Evolutionary conservation across 1,140 invertebrate species (phyloP).

Genomic region (Drosophila arawakana): DNA sequence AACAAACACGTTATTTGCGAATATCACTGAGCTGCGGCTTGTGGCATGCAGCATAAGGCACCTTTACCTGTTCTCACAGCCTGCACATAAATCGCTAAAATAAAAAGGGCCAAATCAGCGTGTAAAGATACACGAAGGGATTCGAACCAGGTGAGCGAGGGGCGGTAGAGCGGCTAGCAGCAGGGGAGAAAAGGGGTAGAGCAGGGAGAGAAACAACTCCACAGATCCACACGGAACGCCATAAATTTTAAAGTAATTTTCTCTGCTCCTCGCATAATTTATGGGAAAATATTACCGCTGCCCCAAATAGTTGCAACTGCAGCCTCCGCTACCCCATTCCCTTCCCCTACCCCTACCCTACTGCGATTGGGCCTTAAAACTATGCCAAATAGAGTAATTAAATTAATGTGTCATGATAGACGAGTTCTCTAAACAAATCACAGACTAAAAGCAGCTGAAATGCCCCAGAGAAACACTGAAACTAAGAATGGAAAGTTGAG

Average conservation of each 20-base stretch:
- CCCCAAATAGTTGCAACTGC: slow-evolving; percentile 57
- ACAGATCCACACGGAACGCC: slow-evolving; percentile 32
- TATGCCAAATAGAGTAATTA: slow-evolving; percentile 74
- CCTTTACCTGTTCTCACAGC: slow-evolving; percentile 62
- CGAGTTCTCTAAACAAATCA: slow-evolving; percentile 34
- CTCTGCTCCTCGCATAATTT: slow-evolving; percentile 71
- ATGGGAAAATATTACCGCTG: slow-evolving; percentile 77
- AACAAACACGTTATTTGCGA: slow-evolving; percentile 57
- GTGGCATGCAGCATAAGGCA: slow-evolving; percentile 28
- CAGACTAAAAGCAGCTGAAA: slow-evolving; percentile 15
- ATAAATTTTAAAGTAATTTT: slow-evolving; percentile 83
- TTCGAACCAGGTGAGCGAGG: not conserved
- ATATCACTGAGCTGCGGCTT: slow-evolving; percentile 70
- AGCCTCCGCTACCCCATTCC: not conserved
- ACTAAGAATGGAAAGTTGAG: not conserved
- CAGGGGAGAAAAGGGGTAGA: not conserved
- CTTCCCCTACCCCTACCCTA: no score
- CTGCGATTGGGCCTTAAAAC: slow-evolving; percentile 15
- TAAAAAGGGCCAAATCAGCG: slow-evolving; percentile 78
- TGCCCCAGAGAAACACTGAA: slow-evolving; percentile 15
- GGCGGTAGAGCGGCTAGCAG: no score
- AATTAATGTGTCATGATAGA: slow-evolving; percentile 48
- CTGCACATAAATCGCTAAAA: slow-evolving; percentile 65
- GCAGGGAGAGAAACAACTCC: not conserved
- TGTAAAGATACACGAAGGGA: slow-evolving; percentile 48